These are phyloP conservation scores for Menidia beryllina DNA, from an alignment of 2,113 vertebrate species.

Conservation along the genomic window DNA sequence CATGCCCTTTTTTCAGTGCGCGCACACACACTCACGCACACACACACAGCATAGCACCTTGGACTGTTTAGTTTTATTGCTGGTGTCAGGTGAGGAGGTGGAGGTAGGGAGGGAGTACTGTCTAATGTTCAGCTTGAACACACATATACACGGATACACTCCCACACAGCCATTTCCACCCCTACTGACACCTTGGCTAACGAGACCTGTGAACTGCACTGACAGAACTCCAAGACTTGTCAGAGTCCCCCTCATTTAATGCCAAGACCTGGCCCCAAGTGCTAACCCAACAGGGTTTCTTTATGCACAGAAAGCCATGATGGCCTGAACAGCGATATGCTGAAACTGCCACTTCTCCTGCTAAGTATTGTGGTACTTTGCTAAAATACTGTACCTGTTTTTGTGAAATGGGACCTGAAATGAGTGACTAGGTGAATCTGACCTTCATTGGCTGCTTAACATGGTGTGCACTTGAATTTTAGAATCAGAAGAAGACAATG, in stretches of 20 bases:
- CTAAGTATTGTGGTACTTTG: conserved; percentile 32
- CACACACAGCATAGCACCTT: conserved; percentile 60
- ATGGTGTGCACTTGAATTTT: conserved; percentile 9
- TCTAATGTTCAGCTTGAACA: conserved; percentile 74
- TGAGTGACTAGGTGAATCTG: conserved; percentile 9
- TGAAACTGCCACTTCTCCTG: conserved; percentile 37
- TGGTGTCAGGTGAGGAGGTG: conserved; percentile 80
- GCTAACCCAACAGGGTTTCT: conserved; percentile 61
- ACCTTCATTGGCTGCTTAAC: conserved; percentile 16
- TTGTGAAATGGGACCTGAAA: background rate
- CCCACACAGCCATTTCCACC: conserved; percentile 72
- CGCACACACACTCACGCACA: conserved; percentile 31
- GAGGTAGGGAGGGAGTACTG: conserved; percentile 71
- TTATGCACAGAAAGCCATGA: conserved; percentile 61
- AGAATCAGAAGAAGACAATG: too few species aligned
- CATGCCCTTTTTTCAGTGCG: conserved; percentile 53
- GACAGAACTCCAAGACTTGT: conserved; percentile 77
- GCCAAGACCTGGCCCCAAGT: conserved; percentile 64
- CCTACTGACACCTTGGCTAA: conserved; percentile 79
- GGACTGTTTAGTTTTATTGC: conserved; percentile 81
- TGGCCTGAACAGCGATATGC: conserved; percentile 38
- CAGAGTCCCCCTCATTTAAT: conserved; percentile 79
- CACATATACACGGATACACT: conserved; percentile 49
- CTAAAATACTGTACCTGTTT: background rate
- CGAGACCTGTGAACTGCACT: conserved; percentile 78